phyloP scores from a whole-genome alignment of 2,113 vertebrate genomes.

The Ibidorhyncha struthersii region DNA sequence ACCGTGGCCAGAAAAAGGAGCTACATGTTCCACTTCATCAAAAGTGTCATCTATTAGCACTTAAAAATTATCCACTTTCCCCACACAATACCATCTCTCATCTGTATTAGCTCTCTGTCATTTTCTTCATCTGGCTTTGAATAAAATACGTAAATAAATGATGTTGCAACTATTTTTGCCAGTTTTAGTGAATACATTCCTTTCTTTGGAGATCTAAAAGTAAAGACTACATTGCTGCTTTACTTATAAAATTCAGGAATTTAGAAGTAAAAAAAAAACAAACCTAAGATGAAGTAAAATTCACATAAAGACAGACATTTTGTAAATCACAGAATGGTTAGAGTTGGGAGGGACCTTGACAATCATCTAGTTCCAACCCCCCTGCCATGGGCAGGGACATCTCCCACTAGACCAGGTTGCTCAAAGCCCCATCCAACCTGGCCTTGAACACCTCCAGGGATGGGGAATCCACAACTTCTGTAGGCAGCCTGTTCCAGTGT shows the following conservation, averaged over 20 bases:
- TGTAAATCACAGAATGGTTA: background rate
- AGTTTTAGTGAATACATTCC: background rate
- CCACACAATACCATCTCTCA: background rate
- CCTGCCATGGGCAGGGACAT: background rate
- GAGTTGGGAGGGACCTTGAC: background rate
- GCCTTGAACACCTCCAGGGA: background rate
- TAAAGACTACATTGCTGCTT: background rate
- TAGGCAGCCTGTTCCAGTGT: background rate
- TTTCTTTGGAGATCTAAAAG: background rate
- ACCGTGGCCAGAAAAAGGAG: background rate
- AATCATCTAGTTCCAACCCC: background rate
- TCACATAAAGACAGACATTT: background rate
- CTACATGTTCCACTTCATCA: background rate
- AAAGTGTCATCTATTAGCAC: background rate
- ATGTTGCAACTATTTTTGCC: background rate
- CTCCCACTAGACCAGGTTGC: too few relatives aligned
- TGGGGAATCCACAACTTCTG: background rate
- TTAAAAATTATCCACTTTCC: background rate
- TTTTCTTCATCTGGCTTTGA: background rate
- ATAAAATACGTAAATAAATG: background rate
- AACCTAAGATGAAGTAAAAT: background rate
- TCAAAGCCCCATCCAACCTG: background rate
- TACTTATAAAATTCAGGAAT: background rate
- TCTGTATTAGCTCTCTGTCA: background rate
- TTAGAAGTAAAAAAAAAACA: background rate